These are phyloP conservation scores for Sebastes itinus DNA, from an alignment of 2,797 vertebrate species.

Conservation along the genomic window DNA sequence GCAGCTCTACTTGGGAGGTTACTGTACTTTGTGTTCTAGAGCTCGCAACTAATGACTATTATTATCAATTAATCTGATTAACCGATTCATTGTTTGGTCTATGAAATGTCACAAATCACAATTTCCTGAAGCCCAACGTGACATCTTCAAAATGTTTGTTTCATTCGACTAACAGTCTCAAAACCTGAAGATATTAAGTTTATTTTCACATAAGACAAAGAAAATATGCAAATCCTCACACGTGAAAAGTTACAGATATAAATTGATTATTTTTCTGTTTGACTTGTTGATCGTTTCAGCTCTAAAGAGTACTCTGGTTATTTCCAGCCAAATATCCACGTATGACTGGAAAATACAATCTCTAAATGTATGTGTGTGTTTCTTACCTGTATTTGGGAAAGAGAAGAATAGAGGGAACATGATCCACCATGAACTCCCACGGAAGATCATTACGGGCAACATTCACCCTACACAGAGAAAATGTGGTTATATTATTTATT, in stretches of 20 bases:
- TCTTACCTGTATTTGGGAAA: slow-evolving; percentile 92
- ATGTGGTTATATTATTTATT: not conserved
- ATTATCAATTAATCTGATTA: not conserved
- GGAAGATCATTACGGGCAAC: slow-evolving; percentile 94
- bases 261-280: not conserved
- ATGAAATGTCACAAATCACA: not conserved
- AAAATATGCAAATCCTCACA: not conserved
- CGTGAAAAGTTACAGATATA: not conserved
- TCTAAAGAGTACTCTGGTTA: not conserved
- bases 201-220: not conserved
- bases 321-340: too few species aligned
- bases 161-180: not conserved
- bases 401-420: slow-evolving; percentile 90
- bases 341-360: not conserved
- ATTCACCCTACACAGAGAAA: slow-evolving; percentile 85
- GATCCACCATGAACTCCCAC: slow-evolving; percentile 98
- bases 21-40: not conserved
- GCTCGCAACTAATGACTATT: not conserved
- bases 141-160: not conserved
- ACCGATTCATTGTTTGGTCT: not conserved
- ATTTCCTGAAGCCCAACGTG: not conserved
- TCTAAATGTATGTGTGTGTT: not conserved
- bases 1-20: too few species aligned
- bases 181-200: not conserved
- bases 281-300: not conserved